These are phyloP conservation scores for Hepsetus odoe DNA, from an alignment of 2,113 vertebrate species.

Conservation along the genomic window DNA sequence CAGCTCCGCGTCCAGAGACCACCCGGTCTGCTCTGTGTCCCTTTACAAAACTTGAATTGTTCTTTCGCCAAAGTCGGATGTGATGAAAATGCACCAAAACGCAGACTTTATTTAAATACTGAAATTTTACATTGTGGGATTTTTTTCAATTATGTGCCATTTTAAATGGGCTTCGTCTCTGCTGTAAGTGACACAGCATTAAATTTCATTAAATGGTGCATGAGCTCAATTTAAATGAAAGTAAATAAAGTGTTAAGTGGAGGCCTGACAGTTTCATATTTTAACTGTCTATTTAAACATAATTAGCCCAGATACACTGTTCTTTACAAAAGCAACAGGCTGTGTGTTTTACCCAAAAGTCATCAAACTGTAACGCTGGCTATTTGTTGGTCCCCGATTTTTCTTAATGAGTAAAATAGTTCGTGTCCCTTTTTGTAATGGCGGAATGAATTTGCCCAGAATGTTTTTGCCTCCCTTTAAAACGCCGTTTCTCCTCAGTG, in stretches of 20 bases:
- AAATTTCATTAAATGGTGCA: not conserved
- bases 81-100: not conserved
- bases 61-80: not conserved
- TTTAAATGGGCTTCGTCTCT: not conserved
- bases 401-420: not conserved
- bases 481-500: conserved; percentile 70
- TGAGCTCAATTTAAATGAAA: not conserved
- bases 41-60: not conserved
- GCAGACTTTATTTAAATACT: not conserved
- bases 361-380: too few relatives aligned
- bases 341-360: too few relatives aligned
- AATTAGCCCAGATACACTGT: not conserved
- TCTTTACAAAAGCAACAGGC: too few relatives aligned
- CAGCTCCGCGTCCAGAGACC: not conserved
- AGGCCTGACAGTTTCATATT: not conserved
- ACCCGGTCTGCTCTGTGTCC: not conserved
- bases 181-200: not conserved
- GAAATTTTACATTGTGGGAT: not conserved
- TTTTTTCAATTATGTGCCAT: not conserved
- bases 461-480: not conserved
- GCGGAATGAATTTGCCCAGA: too few relatives aligned
- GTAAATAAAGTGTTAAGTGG: not conserved
- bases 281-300: not conserved
- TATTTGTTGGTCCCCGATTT: not conserved
- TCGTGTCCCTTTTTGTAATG: too few relatives aligned